These are phyloP conservation scores for Sarcoramphus papa DNA, from an alignment of 2,797 vertebrate genomes.

Conservation along the genomic window DNA sequence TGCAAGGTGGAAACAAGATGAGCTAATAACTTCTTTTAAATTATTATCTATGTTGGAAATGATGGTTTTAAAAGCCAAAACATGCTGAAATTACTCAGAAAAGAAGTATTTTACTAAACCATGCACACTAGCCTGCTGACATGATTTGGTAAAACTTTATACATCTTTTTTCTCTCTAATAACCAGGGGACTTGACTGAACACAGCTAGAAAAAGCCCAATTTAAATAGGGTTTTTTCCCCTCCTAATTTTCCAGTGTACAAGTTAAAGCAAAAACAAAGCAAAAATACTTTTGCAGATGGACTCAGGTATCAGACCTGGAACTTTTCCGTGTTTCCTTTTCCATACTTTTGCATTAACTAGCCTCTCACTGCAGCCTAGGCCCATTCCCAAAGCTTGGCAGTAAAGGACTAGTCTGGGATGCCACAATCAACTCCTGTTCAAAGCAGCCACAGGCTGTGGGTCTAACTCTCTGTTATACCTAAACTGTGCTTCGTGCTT, in stretches of 20 bases:
- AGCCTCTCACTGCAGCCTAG: neutral
- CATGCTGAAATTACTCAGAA: neutral
- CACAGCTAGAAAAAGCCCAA: neutral
- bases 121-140: neutral
- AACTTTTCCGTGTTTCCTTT: neutral
- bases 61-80: neutral
- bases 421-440: neutral
- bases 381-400: neutral
- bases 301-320: neutral
- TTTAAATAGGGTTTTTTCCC: neutral
- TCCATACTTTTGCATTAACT: neutral
- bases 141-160: neutral
- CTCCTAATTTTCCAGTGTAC: neutral
- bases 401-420: neutral
- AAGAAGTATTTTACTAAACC: neutral
- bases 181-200: neutral
- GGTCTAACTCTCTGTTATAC: neutral
- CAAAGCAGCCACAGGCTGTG: neutral
- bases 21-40: neutral
- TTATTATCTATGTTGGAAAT: neutral
- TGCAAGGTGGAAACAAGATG: neutral
- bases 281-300: conserved; percentile 8
- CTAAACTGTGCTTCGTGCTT: neutral
- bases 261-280: neutral
- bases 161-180: neutral